Conservation (phyloP, 2,797 vertebrate genomes). For the Myotis findleyi region DNA sequence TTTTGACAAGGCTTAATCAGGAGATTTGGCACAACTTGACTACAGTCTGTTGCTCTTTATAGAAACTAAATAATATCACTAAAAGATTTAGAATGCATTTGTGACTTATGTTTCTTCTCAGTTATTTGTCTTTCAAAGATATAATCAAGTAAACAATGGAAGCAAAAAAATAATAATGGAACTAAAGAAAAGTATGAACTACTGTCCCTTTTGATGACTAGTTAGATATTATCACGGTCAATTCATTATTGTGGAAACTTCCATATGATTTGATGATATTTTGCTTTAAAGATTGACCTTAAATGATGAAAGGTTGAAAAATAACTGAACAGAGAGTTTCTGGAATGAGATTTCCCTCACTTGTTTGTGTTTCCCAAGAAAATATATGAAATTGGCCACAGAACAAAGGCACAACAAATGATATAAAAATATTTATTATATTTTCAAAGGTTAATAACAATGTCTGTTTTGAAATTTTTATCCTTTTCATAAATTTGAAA, state of each 20-base stretch:
- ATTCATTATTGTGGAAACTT: conserved; percentile 49
- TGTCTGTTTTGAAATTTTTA: conserved; percentile 60
- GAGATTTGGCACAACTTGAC: neutral
- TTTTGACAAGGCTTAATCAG: neutral
- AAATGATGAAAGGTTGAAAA: neutral
- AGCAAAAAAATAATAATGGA: neutral
- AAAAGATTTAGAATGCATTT: conserved; percentile 20
- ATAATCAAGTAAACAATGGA: conserved; percentile 37
- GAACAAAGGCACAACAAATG: conserved; percentile 8
- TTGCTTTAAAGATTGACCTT: conserved; percentile 62
- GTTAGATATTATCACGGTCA: conserved; percentile 46
- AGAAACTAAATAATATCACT: neutral
- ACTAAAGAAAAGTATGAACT: conserved; percentile 54
- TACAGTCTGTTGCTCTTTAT: neutral
- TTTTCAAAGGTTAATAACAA: conserved; percentile 41
- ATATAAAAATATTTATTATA: conserved; percentile 2
- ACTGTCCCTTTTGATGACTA: conserved; percentile 52
- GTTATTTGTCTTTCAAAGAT: conserved; percentile 51
- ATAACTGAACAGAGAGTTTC: conserved; percentile 24
- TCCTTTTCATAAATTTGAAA: conserved; percentile 51
- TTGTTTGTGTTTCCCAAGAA: conserved; percentile 18
- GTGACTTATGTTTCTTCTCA: neutral
- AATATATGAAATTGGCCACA: neutral
- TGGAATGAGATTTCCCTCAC: neutral
- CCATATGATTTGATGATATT: neutral